Base-by-base conservation (phyloP, 2,797 vertebrate species). In the Eremophila alpestris region DNA sequence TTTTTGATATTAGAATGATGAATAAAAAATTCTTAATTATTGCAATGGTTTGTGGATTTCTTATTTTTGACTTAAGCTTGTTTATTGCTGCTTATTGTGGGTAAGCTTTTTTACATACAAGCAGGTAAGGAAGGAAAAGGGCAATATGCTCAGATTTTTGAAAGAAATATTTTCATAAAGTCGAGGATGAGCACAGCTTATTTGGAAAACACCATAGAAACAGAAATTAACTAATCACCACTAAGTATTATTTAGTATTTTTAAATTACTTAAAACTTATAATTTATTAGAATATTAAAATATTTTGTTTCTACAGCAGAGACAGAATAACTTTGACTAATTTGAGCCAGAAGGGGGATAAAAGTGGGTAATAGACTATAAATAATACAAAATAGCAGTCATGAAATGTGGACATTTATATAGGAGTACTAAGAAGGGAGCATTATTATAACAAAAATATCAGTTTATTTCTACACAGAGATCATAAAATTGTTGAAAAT, bases 401-500 rank as follows among this genome's bases (percentile, higher is more conserved):
- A 3, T 27, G 36, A 87, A 92, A 80, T 74, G 36, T 4, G n/a
- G 54, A 74, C 18, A 65, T 73, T 64, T 56, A 40, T 55, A 56
- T 7, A 43, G 18, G 14, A 19, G 76, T 87, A 56, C 36, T 40
- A 70, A 85, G 54, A 70, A 52, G 8, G 18, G 3, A 73, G 59
- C 2, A 73, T 55, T 76, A 51, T 26, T 67, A 10, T 49, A 52
- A 70, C 0, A 85, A 77, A 89, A 77, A 22, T 20, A 54, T 8
- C 70, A 43, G 10, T 68, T 85, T 92, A 64, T 59, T 5, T 1
- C n/a, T 84, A 69, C 21, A 41, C 7, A 8, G 21, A 87, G 51
- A 55, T 82, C 26, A 82, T 73, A 91, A 95, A 91, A 87, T 52
- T 52, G 18, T 55, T 81, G 40, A 73, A 93, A 90, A 73, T 65